Conservation (phyloP, 2,888 invertebrate genomes). For the Coleophora deauratella region DNA sequence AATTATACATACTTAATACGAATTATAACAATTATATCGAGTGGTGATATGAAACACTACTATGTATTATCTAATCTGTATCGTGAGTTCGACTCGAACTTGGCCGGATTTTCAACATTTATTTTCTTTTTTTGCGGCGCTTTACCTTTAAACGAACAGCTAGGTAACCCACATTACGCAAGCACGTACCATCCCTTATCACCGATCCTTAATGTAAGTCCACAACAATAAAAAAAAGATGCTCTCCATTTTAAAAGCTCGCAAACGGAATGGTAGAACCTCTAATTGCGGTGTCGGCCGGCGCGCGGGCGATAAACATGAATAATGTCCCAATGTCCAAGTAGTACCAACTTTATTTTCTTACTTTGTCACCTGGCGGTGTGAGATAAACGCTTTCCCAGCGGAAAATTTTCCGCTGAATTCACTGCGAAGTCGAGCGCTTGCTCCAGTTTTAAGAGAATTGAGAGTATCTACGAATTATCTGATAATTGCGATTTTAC, state of each 20-base stretch:
- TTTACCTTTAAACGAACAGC: too few relatives aligned
- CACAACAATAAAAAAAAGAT: slow-evolving; percentile 7
- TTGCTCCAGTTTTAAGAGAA: slow-evolving; percentile 10
- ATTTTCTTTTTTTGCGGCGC: too few relatives aligned
- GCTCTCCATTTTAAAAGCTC: slow-evolving; percentile 27
- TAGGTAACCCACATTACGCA: background rate
- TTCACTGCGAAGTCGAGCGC: slow-evolving; percentile 13
- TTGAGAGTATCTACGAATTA: too few relatives aligned
- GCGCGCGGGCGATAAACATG: slow-evolving; percentile 59
- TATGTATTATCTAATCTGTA: too few relatives aligned
- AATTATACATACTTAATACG: too few relatives aligned
- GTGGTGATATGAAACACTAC: too few relatives aligned
- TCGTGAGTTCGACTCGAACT: too few relatives aligned
- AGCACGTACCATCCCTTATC: background rate
- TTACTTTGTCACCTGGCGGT: slow-evolving; percentile 59
- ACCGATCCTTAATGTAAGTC: too few relatives aligned
- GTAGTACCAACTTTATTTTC: slow-evolving; percentile 52
- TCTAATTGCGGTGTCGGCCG: slow-evolving; percentile 61
- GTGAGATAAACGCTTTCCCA: slow-evolving; percentile 40
- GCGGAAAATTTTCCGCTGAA: slow-evolving; percentile 19
- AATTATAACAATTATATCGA: too few relatives aligned
- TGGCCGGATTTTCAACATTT: too few relatives aligned
- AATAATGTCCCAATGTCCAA: slow-evolving; percentile 65
- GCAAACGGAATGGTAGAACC: slow-evolving; percentile 40
- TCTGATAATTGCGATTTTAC: too few relatives aligned